These are phyloP conservation scores for Lagorchestes hirsutus DNA, from an alignment of 2,797 vertebrate species.

Conservation along the genomic window DNA sequence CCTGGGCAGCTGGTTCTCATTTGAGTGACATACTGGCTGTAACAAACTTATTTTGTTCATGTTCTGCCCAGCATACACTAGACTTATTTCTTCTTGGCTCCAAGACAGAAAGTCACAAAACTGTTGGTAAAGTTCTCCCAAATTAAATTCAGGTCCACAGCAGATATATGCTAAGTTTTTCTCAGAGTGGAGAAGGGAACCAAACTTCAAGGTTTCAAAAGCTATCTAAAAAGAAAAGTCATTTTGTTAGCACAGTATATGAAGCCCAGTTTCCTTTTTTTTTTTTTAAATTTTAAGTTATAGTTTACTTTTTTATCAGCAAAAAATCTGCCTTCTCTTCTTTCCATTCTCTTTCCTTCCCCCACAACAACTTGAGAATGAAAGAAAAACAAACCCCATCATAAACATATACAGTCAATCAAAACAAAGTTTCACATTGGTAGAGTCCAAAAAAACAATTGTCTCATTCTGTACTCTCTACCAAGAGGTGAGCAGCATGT, in stretches of 20 bases:
- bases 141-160: constrained; percentile 11
- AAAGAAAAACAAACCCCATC: background rate
- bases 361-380: background rate
- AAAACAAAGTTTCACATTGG: background rate
- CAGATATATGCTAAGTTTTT: constrained; percentile 46
- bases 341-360: background rate
- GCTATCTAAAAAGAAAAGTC: background rate
- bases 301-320: background rate
- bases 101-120: constrained; percentile 34
- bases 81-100: constrained; percentile 42
- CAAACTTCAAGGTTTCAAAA: constrained; percentile 12
- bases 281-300: background rate
- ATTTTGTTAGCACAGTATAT: background rate
- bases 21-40: constrained; percentile 33
- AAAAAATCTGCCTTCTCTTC: background rate
- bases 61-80: background rate
- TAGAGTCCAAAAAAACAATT: background rate
- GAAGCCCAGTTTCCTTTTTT: background rate
- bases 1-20: constrained; percentile 53
- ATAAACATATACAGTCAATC: background rate
- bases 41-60: constrained; percentile 36
- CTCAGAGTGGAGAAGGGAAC: constrained; percentile 50
- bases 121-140: background rate
- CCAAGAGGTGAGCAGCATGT: background rate
- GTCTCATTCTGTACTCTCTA: background rate